Evolutionary conservation across 2,113 vertebrate genomes (phyloP).

Genomic region (Rhinolophus sinicus): DNA sequence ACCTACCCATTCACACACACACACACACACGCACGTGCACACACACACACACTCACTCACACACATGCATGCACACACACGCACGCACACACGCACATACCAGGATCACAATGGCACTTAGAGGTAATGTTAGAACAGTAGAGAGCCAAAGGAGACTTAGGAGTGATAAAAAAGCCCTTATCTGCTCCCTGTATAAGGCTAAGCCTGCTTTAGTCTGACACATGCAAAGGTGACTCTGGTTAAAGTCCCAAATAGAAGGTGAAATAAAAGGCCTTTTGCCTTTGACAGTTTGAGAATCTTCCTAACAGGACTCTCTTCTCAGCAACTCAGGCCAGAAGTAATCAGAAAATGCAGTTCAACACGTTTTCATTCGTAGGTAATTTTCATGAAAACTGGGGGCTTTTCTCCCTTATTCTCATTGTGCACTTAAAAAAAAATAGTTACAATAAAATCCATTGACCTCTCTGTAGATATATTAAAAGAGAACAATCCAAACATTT

Average conservation of each 20-base stretch:
- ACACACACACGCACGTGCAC: neutral
- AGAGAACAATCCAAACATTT: neutral
- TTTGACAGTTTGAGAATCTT: neutral
- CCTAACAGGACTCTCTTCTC: neutral
- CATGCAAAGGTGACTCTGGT: neutral
- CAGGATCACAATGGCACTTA: neutral
- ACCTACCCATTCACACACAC: neutral
- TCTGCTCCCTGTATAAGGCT: neutral
- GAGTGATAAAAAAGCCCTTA: neutral
- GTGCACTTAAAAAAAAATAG: neutral
- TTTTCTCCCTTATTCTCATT: neutral
- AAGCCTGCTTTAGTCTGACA: neutral
- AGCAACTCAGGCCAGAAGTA: neutral
- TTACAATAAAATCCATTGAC: neutral
- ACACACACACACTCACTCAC: no score
- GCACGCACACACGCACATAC: no score
- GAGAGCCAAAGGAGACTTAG: neutral
- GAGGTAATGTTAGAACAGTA: neutral
- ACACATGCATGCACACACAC: no score
- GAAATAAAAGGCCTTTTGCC: neutral
- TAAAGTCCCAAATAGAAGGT: neutral
- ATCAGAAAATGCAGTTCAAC: neutral
- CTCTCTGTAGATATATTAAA: neutral
- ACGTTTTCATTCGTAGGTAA: neutral
- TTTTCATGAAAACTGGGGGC: neutral